These are phyloP conservation scores for Sander vitreus DNA, from an alignment of 2,113 vertebrate species.

Conservation along the genomic window DNA sequence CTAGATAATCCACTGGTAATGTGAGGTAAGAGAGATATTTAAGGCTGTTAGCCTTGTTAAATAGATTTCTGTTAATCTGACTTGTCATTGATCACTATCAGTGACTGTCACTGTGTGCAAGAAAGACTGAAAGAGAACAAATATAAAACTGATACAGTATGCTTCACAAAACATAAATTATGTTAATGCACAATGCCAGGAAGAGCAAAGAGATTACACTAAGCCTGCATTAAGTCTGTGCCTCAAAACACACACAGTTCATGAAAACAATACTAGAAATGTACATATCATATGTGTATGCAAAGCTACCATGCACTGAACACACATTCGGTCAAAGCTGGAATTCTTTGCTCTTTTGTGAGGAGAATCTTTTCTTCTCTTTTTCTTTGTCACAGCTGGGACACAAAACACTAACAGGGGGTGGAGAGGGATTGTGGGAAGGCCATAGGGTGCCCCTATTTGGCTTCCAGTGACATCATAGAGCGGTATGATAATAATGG, in stretches of 20 bases:
- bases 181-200: conserved; percentile 16
- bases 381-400: conserved; percentile 74
- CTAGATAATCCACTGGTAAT: conserved; percentile 68
- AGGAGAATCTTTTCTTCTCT: conserved; percentile 44
- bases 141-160: conserved; percentile 25
- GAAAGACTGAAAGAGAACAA: not conserved
- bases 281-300: conserved; percentile 22
- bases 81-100: conserved; percentile 64
- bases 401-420: conserved; percentile 67
- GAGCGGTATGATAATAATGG: conserved; percentile 75
- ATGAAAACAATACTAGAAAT: conserved; percentile 12
- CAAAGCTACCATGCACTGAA: conserved; percentile 3
- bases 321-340: conserved; percentile 37
- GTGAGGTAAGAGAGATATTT: conserved; percentile 45
- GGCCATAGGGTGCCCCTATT: conserved; percentile 74
- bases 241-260: conserved; percentile 13
- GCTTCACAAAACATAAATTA: conserved; percentile 36
- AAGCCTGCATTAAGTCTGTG: conserved; percentile 30
- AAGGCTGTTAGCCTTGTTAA: conserved; percentile 40
- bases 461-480: conserved; percentile 78
- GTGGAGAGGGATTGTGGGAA: conserved; percentile 76
- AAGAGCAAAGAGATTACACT: conserved; percentile 41
- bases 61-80: conserved; percentile 54
- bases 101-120: not conserved
- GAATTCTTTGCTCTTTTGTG: conserved; percentile 55